Percentiles rank a stretch among this genome's conserved stretches.
These are phyloP conservation scores for Frankliniella intonsa DNA, from an alignment of 2,888 invertebrate genomes.

Conservation along the genomic window DNA sequence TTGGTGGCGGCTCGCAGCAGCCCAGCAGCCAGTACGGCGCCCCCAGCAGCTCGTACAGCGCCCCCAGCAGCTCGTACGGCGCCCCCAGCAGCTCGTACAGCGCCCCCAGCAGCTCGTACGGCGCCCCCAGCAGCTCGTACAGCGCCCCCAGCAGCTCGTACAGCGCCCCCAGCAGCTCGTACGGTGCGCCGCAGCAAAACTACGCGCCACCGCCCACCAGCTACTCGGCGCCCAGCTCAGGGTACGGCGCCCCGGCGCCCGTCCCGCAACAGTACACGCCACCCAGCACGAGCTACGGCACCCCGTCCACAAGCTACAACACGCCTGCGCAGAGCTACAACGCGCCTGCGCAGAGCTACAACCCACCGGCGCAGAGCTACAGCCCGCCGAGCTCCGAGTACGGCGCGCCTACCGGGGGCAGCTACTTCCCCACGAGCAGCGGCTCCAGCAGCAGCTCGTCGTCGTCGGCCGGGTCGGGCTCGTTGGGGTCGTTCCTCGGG, in stretches of 20 bases:
- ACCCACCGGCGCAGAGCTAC: not conserved
- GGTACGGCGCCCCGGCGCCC: constrained; percentile 10
- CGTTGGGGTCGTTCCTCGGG: constrained; percentile 33
- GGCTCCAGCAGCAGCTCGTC: constrained; percentile 43
- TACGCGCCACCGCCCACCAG: not conserved
- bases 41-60: not conserved
- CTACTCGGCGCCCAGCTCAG: constrained; percentile 39
- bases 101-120: constrained; percentile 41
- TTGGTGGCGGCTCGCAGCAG: constrained; percentile 37
- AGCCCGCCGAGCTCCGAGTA: not conserved
- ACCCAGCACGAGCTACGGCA: constrained; percentile 27
- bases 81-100: not conserved
- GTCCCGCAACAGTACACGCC: not conserved
- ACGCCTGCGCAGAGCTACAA: too few species aligned
- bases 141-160: constrained; percentile 40
- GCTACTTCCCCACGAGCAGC: constrained; percentile 3
- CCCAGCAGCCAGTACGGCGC: constrained; percentile 41
- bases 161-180: constrained; percentile 39
- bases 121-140: constrained; percentile 34
- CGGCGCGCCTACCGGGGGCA: constrained; percentile 13
- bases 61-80: constrained; percentile 38
- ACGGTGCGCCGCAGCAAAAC: not conserved
- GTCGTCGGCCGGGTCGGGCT: constrained; percentile 44
- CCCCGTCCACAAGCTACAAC: not conserved
- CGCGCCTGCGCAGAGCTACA: too few species aligned